Evolutionary conservation across 2,113 vertebrate genomes (phyloP).

Genomic region (Eulacestoma nigropectus): DNA sequence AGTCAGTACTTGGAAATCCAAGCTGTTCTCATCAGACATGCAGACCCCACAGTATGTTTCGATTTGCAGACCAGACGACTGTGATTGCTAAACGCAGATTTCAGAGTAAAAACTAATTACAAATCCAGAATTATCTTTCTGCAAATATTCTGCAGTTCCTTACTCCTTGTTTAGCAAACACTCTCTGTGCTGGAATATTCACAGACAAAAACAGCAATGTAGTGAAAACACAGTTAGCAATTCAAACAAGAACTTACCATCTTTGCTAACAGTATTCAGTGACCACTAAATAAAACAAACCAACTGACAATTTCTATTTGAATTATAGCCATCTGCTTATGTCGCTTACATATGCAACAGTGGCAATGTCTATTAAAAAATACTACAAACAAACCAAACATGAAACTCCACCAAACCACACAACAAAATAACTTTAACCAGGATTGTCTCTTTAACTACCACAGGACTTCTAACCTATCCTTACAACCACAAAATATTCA

Average conservation of each 20-base stretch:
- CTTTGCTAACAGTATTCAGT: background rate
- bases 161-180: background rate
- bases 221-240: background rate
- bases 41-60: background rate
- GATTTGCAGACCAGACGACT: background rate
- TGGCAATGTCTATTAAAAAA: background rate
- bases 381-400: background rate
- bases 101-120: background rate
- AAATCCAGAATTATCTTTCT: background rate
- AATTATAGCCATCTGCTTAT: background rate
- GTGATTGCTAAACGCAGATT: background rate
- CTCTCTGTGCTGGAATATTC: background rate
- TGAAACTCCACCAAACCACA: background rate
- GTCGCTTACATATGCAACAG: background rate
- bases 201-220: background rate
- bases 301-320: background rate
- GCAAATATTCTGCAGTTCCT: background rate
- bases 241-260: background rate
- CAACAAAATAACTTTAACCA: background rate
- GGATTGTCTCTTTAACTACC: background rate
- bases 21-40: background rate
- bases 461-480: background rate
- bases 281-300: background rate
- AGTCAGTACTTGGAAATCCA: background rate
- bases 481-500: background rate